Base-by-base conservation (phyloP, 2,113 vertebrate genomes). In the Ellobius talpinus region DNA sequence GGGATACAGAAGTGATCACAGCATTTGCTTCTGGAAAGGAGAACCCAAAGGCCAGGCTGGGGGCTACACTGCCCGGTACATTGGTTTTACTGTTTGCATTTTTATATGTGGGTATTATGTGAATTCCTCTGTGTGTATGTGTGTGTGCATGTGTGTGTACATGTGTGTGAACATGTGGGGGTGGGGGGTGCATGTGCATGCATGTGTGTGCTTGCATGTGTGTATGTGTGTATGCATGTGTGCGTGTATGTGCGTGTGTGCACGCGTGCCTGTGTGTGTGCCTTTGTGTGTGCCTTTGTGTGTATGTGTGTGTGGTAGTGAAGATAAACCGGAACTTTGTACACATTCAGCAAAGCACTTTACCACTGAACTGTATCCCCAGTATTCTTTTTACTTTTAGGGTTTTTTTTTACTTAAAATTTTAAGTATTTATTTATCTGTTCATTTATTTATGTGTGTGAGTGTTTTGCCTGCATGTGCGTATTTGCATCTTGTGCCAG, bases 61-160 rank as follows among this genome's bases (percentile, higher is more conserved):
- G 61, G 89, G 77, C 9, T 65, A 65, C 23, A 78, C 95, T 96
- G 77, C 72, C 58, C 70, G 36, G 7, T 23, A 26, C 76, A 36
- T 39, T 5, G 36, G 33, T 89, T 72, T n/a, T n/a, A 72, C 36
- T 74, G n/a, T 74, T 89, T 78, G 61, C n/a, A 94, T 82, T 96
- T 90, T 89, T 58, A 85, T 85, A 66, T 66, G 23, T 86, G n/a
- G 31, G 45, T 91, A 76, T 50, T 86, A 1, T 31, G 74, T 68
- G 52, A 91, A 55, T 89, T 78, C 29, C 14, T 78, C 17, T 29
- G 39, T 76, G 23, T 42, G 21, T 21, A 11, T 73, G 8, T 73
- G 72, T 39, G 17, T 66, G 7, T n/a, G 70, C n/a, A 36, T n/a
- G 68, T 36, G 33, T 16, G 13, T 65, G 65, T 68, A 31, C 13